These are phyloP conservation scores for Actinemys pallida DNA, from an alignment of 2,113 vertebrate genomes.

Conservation along the genomic window DNA sequence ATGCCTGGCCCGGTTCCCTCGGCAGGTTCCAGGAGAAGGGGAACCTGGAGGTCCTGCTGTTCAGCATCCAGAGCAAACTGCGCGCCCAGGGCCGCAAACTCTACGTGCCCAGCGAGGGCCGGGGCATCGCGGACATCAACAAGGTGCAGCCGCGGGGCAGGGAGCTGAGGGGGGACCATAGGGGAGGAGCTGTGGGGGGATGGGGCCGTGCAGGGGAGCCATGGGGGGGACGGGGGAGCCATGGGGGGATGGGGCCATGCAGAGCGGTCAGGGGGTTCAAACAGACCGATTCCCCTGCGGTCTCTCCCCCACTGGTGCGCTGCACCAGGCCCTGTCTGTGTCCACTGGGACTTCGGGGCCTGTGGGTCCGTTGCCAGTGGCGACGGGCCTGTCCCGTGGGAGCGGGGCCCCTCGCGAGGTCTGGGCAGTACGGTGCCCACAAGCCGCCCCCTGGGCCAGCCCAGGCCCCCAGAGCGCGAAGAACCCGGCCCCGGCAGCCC, in stretches of 20 bases:
- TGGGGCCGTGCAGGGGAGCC: background rate
- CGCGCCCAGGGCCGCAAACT: constrained; percentile 94
- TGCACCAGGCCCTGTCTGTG: no score
- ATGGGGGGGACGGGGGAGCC: fast-evolving
- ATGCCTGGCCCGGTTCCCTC: background rate
- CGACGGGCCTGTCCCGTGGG: no score
- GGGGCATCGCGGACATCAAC: constrained; percentile 94
- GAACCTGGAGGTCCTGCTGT: constrained; percentile 95
- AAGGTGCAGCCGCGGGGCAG: constrained; percentile 80
- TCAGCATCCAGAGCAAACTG: constrained; percentile 97
- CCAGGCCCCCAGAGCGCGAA: no score
- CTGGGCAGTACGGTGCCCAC: background rate
- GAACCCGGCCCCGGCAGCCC: no score
- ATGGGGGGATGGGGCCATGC: background rate
- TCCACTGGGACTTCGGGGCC: no score
- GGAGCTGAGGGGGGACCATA: no score
- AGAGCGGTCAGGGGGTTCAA: background rate
- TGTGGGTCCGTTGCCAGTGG: no score
- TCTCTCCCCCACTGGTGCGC: no score
- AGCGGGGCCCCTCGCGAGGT: background rate
- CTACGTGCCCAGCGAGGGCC: constrained; percentile 92
- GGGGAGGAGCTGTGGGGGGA: background rate
- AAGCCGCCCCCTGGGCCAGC: no score
- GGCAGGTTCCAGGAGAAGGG: constrained; percentile 96
- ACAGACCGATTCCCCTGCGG: background rate